A percentile compares a stretch with the other conserved stretches of the same genome.
Conservation (phyloP, 1,140 invertebrate genomes). For the Aphaenogaster ashmeadi region DNA sequence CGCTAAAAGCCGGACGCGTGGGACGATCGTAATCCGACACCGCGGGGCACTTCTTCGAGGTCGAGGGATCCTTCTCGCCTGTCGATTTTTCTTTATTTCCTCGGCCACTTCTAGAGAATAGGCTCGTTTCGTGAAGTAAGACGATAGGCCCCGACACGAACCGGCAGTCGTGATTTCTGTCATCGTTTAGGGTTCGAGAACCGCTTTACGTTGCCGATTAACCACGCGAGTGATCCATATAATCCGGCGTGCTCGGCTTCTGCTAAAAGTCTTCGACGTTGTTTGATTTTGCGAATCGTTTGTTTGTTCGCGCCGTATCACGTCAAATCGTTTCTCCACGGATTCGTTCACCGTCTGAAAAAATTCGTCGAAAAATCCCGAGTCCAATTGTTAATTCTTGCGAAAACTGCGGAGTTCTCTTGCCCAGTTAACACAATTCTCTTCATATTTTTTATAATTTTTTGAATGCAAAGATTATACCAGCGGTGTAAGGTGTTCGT, state of each 20-base stretch:
- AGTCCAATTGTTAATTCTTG: constrained; percentile 2
- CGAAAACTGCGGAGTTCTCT: not conserved
- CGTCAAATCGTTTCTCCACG: not conserved
- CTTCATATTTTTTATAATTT: not conserved
- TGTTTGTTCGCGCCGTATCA: not conserved
- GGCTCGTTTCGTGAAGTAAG: not conserved
- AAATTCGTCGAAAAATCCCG: constrained; percentile 13
- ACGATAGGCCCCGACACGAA: not conserved
- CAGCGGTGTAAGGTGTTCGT: not conserved
- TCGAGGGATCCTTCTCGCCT: constrained; percentile 24
- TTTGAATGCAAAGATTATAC: not conserved
- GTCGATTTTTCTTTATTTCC: constrained; percentile 37
- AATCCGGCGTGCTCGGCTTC: not conserved
- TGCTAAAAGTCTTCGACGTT: constrained; percentile 6
- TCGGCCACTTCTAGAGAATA: constrained; percentile 29
- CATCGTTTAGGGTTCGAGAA: not conserved
- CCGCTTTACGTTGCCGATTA: not conserved
- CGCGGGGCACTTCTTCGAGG: constrained; percentile 27
- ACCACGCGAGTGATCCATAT: not conserved
- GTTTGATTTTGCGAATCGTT: constrained; percentile 26
- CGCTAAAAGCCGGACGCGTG: constrained; percentile 58
- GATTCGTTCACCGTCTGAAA: not conserved
- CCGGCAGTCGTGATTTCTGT: constrained; percentile 6
- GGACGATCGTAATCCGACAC: constrained; percentile 69
- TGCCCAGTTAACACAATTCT: not conserved